Base-by-base conservation (phyloP, 2,888 invertebrate genomes). In the Lasioglossum vierecki region DNA sequence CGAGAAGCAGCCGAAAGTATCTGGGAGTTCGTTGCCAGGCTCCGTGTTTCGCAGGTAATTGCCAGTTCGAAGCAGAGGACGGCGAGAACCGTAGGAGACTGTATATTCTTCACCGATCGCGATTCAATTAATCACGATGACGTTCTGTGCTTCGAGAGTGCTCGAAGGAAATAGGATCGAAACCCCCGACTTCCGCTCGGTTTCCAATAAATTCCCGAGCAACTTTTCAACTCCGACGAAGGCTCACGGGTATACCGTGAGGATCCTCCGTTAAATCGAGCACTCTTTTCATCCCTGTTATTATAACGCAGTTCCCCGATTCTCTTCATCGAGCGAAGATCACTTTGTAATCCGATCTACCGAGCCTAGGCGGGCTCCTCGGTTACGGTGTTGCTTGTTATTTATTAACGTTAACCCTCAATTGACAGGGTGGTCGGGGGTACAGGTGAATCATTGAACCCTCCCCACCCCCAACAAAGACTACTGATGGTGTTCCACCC, bases 321-420 rank as follows among this genome's bases (percentile, higher is more conserved):
- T 46, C 35, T 35, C 66, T 35, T 66, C 13, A 3, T 5, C 66
- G 57, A 68, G 39, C 15, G 22, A 22, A 35, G 39, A 22, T 68
- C 68, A 39, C 68, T 68, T 68, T 39, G 39, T 4, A 22, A 22
- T 18, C 35, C 68, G 39, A 39, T 66, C 53, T 39, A 11, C 9
- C 4, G 39, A 39, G 39, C 18, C 68, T 39, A 39, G 68, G 39
- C 39, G 39, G 39, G 22, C 66, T 35, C 66, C 8, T 66, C 68
- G 68, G 39, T 39, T 39, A 22, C 39, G 15, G 39, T 39, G 46
- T 41, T 53, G 84, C 44, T 84, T 39, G 15, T 66, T 30, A 30
- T 75, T 78, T 53, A 80, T 81, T 81, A 81, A 76, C 68, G 81
- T 79, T 79, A 86, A 63, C 71, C 74, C 71, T 70, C 79, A 63